Evolutionary conservation across 2,113 vertebrate species (phyloP).

Genomic region (Austrofundulus limnaeus): DNA sequence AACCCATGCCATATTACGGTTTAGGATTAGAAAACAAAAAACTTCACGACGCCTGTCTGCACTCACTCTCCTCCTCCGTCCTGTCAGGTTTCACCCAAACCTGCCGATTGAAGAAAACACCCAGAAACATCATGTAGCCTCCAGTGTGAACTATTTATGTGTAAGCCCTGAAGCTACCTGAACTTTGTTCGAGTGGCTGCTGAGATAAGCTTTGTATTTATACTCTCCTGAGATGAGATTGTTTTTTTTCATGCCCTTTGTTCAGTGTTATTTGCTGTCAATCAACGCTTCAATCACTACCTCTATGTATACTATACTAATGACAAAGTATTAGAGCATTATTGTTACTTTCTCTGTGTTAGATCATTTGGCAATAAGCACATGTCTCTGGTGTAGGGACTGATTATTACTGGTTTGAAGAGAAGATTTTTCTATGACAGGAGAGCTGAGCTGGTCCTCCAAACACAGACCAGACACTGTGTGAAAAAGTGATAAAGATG

Average conservation of each 20-base stretch:
- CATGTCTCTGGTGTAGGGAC: conserved; percentile 24
- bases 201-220: conserved; percentile 68
- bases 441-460: conserved; percentile 41
- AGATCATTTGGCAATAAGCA: conserved; percentile 62
- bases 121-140: conserved; percentile 26
- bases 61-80: not conserved
- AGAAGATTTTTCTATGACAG: conserved; percentile 31
- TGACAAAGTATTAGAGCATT: conserved; percentile 65
- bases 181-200: conserved; percentile 36
- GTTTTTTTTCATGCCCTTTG: conserved; percentile 36
- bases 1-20: conserved; percentile 16
- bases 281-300: conserved; percentile 75
- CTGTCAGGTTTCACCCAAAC: conserved; percentile 5
- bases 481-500: conserved; percentile 29
- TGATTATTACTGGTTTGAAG: conserved; percentile 37
- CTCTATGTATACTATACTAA: conserved; percentile 67
- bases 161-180: conserved; percentile 24
- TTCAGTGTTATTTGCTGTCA: conserved; percentile 62
- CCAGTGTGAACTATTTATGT: conserved; percentile 49
- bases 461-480: conserved; percentile 62
- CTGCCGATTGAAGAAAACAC: conserved; percentile 25
- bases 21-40: conserved; percentile 20
- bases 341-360: conserved; percentile 53
- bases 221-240: conserved; percentile 47
- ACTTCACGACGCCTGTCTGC: conserved; percentile 24